Percentiles rank a stretch among this genome's conserved stretches.
phyloP scores from a whole-genome alignment of 2,888 invertebrate genomes.

The Tyria jacobaeae region DNA sequence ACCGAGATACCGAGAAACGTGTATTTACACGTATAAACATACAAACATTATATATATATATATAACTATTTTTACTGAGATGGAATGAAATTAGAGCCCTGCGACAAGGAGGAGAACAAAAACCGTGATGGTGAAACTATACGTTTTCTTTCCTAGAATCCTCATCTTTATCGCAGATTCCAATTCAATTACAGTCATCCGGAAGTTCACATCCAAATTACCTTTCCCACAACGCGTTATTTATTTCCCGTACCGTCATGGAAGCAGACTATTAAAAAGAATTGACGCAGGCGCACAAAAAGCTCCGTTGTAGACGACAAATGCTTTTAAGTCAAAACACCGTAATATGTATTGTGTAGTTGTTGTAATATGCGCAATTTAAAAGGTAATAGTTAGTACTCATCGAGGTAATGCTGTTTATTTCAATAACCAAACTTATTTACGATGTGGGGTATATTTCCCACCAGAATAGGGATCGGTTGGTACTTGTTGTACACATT shows the following conservation, averaged over 20 bases:
- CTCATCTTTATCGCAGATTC: not conserved
- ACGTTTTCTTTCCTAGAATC: not conserved
- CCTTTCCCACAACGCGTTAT: not conserved
- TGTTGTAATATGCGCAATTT: not conserved
- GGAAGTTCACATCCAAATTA: conserved; percentile 11
- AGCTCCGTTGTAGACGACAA: not conserved
- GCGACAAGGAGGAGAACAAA: not conserved
- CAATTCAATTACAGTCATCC: conserved; percentile 10
- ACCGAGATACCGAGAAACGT: too few relatives aligned
- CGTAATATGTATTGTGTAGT: too few relatives aligned
- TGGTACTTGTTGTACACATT: not conserved
- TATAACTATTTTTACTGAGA: too few relatives aligned
- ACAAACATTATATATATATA: too few relatives aligned
- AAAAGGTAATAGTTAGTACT: not conserved
- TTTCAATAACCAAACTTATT: not conserved
- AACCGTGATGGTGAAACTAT: not conserved
- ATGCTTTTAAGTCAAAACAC: not conserved
- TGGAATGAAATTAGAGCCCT: not conserved
- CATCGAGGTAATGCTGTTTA: too few relatives aligned
- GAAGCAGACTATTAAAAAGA: conserved; percentile 14
- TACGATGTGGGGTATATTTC: too few relatives aligned
- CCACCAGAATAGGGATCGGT: not conserved
- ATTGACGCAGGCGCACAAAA: conserved; percentile 3
- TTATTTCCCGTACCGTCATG: conserved; percentile 2
- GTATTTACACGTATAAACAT: too few relatives aligned